Evolutionary conservation across 2,113 vertebrate species (phyloP).

Genomic region (Chionis minor): DNA sequence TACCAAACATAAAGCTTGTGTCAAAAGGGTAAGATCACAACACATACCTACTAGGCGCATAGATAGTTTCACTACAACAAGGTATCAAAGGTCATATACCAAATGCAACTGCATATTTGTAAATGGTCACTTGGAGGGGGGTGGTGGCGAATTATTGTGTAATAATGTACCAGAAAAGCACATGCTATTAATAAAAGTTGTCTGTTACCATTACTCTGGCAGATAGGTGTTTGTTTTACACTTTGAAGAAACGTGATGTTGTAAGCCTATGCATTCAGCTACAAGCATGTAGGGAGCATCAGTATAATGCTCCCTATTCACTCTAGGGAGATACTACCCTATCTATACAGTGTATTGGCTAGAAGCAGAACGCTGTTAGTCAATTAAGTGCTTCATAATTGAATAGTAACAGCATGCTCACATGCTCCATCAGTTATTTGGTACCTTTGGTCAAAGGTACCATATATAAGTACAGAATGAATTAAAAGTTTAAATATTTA

Average conservation of each 20-base stretch:
- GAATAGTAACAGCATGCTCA: neutral
- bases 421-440: neutral
- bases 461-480: neutral
- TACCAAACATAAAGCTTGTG: neutral
- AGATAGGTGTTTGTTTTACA: neutral
- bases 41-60: neutral
- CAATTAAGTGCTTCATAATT: neutral
- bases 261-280: neutral
- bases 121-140: neutral
- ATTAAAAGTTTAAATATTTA: neutral
- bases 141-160: neutral
- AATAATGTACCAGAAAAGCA: neutral
- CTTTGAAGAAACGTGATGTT: neutral
- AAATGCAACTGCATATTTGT: neutral
- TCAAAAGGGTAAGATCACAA: neutral
- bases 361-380: neutral
- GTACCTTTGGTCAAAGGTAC: neutral
- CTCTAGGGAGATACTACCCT: neutral
- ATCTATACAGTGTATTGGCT: rapidly evolving
- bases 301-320: neutral
- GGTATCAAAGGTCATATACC: neutral
- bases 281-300: neutral
- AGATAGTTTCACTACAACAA: neutral
- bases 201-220: neutral
- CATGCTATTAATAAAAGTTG: neutral